These are phyloP conservation scores for Tetragnatha versicolor DNA, from an alignment of 1,140 invertebrate species.

Conservation along the genomic window DNA sequence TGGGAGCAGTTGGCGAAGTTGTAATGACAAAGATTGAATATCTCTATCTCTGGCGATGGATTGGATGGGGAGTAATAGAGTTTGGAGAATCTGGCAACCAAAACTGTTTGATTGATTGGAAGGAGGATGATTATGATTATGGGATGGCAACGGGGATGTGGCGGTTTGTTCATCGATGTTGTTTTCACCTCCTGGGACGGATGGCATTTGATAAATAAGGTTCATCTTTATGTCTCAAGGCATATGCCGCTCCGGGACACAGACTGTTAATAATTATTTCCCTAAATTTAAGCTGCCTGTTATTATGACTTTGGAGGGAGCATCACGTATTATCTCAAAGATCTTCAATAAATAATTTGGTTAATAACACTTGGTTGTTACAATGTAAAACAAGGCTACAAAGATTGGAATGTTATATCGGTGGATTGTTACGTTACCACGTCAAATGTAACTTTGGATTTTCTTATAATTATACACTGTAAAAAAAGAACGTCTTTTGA, in stretches of 20 bases:
- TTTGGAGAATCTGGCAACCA: constrained; percentile 5
- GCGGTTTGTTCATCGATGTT: no score
- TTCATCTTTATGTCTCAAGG: no score
- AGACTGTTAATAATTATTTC: background rate
- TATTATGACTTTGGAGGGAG: background rate
- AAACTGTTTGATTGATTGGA: constrained; percentile 34
- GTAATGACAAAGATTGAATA: constrained; percentile 36
- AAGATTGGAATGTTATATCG: no score
- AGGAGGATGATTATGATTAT: constrained; percentile 31
- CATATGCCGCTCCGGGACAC: no score
- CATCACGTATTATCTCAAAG: background rate
- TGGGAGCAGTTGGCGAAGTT: constrained; percentile 12
- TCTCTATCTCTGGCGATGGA: constrained; percentile 22
- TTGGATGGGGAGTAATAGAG: constrained; percentile 24
- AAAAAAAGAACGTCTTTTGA: no score
- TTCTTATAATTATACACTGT: no score
- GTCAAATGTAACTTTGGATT: no score
- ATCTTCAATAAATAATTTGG: background rate
- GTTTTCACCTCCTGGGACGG: no score
- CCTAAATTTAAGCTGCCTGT: background rate
- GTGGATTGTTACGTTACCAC: no score
- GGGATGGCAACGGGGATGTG: constrained; percentile 6
- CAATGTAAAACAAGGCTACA: no score
- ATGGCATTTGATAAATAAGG: no score
- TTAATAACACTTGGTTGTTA: no score